Conservation (phyloP, 2,797 vertebrate genomes). For the Sciurus vulgaris region DNA sequence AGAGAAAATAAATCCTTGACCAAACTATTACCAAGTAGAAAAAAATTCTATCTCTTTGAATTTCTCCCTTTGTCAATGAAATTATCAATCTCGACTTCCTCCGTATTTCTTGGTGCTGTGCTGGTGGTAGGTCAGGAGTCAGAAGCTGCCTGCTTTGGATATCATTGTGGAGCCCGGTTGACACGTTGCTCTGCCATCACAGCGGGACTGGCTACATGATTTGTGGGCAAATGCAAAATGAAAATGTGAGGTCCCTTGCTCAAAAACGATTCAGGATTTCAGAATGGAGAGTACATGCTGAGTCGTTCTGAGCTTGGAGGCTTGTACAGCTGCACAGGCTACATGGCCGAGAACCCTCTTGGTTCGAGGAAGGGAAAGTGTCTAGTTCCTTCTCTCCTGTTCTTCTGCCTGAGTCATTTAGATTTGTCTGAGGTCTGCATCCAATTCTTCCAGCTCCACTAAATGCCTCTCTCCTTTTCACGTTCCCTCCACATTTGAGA, state of each 20-base stretch:
- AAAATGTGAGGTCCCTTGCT: neutral
- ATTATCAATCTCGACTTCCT: neutral
- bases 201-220: neutral
- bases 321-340: too few relatives aligned
- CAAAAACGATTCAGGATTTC: neutral
- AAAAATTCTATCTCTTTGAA: neutral
- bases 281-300: neutral
- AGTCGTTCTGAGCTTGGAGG: neutral
- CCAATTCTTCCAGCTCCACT: slow-evolving; percentile 6
- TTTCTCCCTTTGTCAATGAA: slow-evolving; percentile 18
- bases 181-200: neutral
- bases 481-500: slow-evolving; percentile 27
- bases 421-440: neutral
- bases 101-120: slow-evolving; percentile 2
- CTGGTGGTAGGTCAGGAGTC: neutral
- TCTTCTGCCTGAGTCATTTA: neutral
- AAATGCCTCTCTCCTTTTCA: fast-evolving
- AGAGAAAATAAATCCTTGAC: slow-evolving; percentile 53
- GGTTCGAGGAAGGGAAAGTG: neutral
- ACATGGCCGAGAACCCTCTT: fast-evolving
- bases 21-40: slow-evolving; percentile 25
- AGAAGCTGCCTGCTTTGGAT: neutral
- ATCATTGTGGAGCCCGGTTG: neutral
- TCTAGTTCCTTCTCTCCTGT: neutral
- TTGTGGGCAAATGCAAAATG: neutral